Evolutionary conservation across 2,113 vertebrate genomes (phyloP).

Genomic region (Dermatemys mawii): DNA sequence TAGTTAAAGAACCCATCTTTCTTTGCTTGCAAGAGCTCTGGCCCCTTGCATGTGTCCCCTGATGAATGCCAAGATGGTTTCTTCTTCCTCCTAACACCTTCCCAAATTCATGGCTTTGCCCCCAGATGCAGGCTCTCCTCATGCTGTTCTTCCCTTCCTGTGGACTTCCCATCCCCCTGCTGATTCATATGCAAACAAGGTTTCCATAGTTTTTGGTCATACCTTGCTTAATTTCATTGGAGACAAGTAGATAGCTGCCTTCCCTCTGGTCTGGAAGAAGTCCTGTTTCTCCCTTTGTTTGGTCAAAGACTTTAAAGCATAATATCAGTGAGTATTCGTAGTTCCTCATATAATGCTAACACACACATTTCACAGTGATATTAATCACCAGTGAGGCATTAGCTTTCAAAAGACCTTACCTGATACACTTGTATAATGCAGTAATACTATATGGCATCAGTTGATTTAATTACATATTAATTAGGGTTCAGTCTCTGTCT

Average conservation of each 20-base stretch:
- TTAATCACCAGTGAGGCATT: not conserved
- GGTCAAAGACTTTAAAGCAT: not conserved
- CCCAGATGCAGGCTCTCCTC: not conserved
- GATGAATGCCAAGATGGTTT: too few species aligned
- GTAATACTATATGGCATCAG: not conserved
- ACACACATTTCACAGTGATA: not conserved
- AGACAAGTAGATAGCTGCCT: not conserved
- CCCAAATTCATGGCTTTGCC: too few species aligned
- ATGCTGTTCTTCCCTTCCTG: not conserved
- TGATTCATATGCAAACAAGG: not conserved
- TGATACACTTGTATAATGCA: not conserved
- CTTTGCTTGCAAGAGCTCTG: not conserved
- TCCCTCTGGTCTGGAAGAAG: not conserved
- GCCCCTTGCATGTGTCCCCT: not conserved
- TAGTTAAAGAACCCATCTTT: not conserved
- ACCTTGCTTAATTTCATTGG: not conserved
- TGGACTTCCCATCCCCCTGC: not conserved
- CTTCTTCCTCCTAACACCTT: too few species aligned
- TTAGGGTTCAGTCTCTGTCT: not conserved
- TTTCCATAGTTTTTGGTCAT: not conserved
- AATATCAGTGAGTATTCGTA: not conserved
- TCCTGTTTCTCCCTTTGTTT: not conserved
- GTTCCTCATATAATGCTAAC: not conserved
- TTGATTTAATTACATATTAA: not conserved
- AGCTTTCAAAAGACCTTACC: not conserved